phyloP scores from a whole-genome alignment of 2,888 invertebrate species.

The Caenorhabditis zanzibari region DNA sequence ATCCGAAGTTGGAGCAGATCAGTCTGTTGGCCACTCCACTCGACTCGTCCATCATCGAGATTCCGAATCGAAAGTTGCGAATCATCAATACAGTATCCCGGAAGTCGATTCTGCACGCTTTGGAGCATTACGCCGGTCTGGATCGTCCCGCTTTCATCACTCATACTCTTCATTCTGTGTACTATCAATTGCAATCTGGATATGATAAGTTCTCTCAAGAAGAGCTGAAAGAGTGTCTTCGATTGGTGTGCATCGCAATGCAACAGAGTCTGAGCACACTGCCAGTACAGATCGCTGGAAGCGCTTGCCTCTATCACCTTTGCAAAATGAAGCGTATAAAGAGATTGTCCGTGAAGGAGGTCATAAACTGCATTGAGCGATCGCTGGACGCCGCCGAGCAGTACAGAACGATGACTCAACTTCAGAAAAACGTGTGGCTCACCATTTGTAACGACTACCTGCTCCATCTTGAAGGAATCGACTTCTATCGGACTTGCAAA shows the following conservation, averaged over 20 bases:
- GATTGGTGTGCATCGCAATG: constrained; percentile 72
- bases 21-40: constrained; percentile 72
- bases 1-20: constrained; percentile 68
- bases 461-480: constrained; percentile 86
- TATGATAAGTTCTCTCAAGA: constrained; percentile 72
- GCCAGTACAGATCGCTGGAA: constrained; percentile 76
- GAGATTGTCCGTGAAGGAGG: constrained; percentile 63
- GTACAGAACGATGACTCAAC: constrained; percentile 71
- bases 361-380: constrained; percentile 72
- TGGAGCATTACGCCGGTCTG: constrained; percentile 66
- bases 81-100: constrained; percentile 70
- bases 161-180: constrained; percentile 74
- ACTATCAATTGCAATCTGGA: constrained; percentile 71
- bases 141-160: constrained; percentile 73
- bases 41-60: constrained; percentile 56
- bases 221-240: constrained; percentile 69
- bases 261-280: constrained; percentile 67
- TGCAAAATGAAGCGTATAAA: constrained; percentile 77
- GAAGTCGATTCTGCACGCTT: constrained; percentile 64
- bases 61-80: constrained; percentile 38
- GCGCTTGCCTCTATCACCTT: constrained; percentile 77
- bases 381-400: constrained; percentile 75
- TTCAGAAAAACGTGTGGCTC: constrained; percentile 85
- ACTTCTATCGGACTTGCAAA: constrained; percentile 88
- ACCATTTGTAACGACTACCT: constrained; percentile 90